Percentiles rank a stretch among this genome's conserved stretches.
phyloP scores from a whole-genome alignment of 2,888 invertebrate species.

The Brachypterus glaber region DNA sequence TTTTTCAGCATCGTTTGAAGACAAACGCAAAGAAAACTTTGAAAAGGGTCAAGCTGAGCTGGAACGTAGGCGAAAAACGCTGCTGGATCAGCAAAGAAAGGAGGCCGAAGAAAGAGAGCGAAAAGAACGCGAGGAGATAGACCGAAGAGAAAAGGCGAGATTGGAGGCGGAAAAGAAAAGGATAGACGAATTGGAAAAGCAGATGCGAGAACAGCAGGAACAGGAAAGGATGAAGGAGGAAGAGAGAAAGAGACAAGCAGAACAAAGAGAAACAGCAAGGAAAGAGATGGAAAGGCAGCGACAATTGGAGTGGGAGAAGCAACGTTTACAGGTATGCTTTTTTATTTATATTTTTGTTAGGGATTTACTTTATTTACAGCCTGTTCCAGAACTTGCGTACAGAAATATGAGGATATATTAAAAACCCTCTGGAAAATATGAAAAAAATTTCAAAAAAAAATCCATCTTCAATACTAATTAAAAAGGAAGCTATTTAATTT shows the following conservation, averaged over 20 bases:
- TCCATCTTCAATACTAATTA: too few species aligned
- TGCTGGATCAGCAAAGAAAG: conserved; percentile 83
- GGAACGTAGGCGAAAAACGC: conserved; percentile 76
- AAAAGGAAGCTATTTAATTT: too few species aligned
- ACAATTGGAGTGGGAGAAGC: conserved; percentile 93
- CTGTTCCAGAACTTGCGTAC: too few species aligned
- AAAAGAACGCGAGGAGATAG: conserved; percentile 84
- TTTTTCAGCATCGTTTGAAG: conserved; percentile 73
- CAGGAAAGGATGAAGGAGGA: conserved; percentile 66
- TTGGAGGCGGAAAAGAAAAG: conserved; percentile 65
- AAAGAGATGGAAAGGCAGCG: conserved; percentile 90
- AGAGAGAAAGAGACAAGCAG: conserved; percentile 59
- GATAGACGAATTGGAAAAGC: conserved; percentile 78
- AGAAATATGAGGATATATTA: too few species aligned
- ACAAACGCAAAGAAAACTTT: conserved; percentile 93
- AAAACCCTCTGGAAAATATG: too few species aligned
- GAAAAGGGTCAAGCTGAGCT: conserved; percentile 96
- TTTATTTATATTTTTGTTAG: too few species aligned
- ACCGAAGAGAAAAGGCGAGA: conserved; percentile 73
- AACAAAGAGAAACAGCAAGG: conserved; percentile 71
- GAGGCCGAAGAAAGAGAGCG: conserved; percentile 89
- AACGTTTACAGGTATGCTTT: conserved; percentile 48
- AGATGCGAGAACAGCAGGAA: conserved; percentile 69
- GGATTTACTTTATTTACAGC: too few species aligned
- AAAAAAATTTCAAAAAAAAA: too few species aligned